Evolutionary conservation across 2,888 invertebrate species (phyloP).

Genomic region (Smittia sp.): DNA sequence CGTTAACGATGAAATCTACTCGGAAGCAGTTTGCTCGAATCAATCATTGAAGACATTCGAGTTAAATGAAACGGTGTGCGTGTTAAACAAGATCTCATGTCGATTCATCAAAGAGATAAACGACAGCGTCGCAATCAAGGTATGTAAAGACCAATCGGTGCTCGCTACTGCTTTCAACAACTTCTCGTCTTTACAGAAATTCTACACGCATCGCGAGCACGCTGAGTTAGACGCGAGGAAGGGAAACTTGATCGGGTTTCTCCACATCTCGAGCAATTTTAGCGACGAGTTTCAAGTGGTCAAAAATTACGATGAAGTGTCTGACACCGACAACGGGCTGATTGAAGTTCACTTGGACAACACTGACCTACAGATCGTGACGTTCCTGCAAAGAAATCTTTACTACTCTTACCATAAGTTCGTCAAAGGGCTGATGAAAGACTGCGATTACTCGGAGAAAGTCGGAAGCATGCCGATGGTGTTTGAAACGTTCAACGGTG

Average conservation of each 20-base stretch:
- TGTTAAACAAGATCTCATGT: conserved; percentile 56
- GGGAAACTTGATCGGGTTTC: conserved; percentile 58
- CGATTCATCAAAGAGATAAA: conserved; percentile 57
- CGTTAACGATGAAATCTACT: neutral
- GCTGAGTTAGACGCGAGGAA: conserved; percentile 54
- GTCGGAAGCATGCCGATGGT: conserved; percentile 58
- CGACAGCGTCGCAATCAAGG: conserved; percentile 52
- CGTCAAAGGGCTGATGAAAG: conserved; percentile 58
- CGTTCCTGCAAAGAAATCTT: conserved; percentile 52
- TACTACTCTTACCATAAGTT: conserved; percentile 63
- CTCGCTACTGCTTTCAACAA: too few species aligned
- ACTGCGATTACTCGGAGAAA: conserved; percentile 58
- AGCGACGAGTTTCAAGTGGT: conserved; percentile 55
- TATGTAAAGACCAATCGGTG: too few species aligned
- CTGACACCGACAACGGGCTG: neutral
- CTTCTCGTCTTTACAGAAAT: neutral
- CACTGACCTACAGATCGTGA: neutral
- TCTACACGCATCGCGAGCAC: conserved; percentile 44
- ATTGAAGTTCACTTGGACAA: neutral
- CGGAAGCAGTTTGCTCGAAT: conserved; percentile 48
- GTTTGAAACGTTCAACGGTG: conserved; percentile 64
- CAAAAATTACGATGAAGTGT: conserved; percentile 39
- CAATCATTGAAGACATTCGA: conserved; percentile 47
- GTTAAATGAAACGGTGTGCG: conserved; percentile 49
- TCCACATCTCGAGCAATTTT: conserved; percentile 66